These are phyloP conservation scores for Agrochola litura DNA, from an alignment of 2,888 invertebrate species.

Conservation along the genomic window DNA sequence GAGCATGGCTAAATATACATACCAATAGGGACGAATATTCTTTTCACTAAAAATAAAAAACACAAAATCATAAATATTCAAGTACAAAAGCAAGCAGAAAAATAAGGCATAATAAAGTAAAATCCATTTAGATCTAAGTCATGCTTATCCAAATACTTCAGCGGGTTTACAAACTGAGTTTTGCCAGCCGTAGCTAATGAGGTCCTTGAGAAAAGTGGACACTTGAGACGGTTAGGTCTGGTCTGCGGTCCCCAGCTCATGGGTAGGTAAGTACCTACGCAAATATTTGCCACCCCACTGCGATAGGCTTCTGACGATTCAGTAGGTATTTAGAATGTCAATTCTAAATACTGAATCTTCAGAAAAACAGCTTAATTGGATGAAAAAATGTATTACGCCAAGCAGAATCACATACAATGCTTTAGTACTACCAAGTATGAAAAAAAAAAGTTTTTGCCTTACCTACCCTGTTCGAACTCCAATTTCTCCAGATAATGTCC, in stretches of 20 bases:
- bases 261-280: slow-evolving; percentile 61
- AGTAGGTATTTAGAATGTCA: no score
- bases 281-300: slow-evolving; percentile 67
- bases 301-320: slow-evolving; percentile 52
- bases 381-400: no score
- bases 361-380: no score
- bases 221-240: slow-evolving; percentile 68
- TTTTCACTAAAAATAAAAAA: neutral
- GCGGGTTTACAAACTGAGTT: slow-evolving; percentile 51
- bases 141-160: slow-evolving; percentile 50
- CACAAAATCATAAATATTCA: slow-evolving; percentile 5
- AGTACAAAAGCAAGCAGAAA: slow-evolving; percentile 27
- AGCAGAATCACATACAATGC: no score
- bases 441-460: no score
- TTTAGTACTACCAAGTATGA: no score
- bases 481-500: no score
- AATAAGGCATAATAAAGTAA: slow-evolving; percentile 40
- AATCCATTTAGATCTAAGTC: slow-evolving; percentile 57
- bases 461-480: no score
- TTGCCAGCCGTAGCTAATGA: slow-evolving; percentile 71
- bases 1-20: neutral
- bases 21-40: neutral
- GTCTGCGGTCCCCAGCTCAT: slow-evolving; percentile 54
- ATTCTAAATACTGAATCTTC: no score
- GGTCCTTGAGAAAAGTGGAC: slow-evolving; percentile 45